Percentiles rank a stretch among this genome's conserved stretches.
These are phyloP conservation scores for Prunella fulvescens DNA, from an alignment of 2,113 vertebrate genomes.

Conservation along the genomic window DNA sequence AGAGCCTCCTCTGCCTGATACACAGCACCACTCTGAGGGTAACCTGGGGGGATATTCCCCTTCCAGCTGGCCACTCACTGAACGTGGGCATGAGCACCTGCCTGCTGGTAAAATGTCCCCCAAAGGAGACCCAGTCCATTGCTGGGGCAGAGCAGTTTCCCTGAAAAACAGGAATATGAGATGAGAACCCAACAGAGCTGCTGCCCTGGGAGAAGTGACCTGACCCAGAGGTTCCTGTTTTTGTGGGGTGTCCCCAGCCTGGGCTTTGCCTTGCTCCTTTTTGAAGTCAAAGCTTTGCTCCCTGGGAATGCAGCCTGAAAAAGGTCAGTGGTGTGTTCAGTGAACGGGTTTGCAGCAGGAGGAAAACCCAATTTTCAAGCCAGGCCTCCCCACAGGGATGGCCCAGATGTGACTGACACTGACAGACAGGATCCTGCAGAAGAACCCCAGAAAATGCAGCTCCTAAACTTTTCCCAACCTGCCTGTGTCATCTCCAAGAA, in stretches of 20 bases:
- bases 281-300: not conserved
- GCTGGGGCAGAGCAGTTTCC: not conserved
- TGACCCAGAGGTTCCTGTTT: not conserved
- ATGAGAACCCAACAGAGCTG: not conserved
- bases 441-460: not conserved
- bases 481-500: not conserved
- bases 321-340: not conserved
- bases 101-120: not conserved
- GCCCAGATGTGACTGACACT: not conserved
- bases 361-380: not conserved
- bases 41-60: not conserved
- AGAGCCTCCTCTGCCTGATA: not conserved
- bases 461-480: not conserved
- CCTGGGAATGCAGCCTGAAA: not conserved
- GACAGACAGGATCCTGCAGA: not conserved
- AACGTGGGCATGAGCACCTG: fast-evolving
- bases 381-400: not conserved
- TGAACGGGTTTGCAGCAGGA: not conserved
- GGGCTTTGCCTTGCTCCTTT: not conserved
- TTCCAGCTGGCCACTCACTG: not conserved
- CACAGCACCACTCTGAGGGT: fast-evolving
- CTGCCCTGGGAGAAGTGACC: not conserved
- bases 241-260: not conserved
- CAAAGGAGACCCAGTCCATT: not conserved
- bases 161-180: not conserved